phyloP scores from a whole-genome alignment of 2,113 vertebrate species.

The Ibidorhyncha struthersii region DNA sequence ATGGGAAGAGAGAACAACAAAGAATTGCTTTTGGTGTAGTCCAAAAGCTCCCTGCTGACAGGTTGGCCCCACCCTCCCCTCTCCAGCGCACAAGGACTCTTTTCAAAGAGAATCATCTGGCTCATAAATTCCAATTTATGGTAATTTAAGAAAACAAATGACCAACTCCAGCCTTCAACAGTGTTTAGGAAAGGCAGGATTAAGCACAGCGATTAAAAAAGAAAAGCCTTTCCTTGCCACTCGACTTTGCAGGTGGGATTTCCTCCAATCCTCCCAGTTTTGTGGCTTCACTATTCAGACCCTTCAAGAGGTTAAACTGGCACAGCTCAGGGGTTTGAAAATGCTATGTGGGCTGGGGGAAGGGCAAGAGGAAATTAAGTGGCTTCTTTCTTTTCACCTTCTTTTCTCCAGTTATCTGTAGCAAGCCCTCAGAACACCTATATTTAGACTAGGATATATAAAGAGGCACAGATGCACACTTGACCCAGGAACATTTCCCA shows the following conservation, averaged over 20 bases:
- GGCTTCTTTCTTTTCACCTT: conserved; percentile 59
- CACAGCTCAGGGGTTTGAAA: conserved; percentile 34
- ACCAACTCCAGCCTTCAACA: conserved; percentile 34
- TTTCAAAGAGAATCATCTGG: conserved; percentile 75
- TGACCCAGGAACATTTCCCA: conserved; percentile 38
- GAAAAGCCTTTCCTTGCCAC: conserved; percentile 56
- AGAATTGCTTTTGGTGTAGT: conserved; percentile 62
- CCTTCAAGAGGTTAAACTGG: conserved; percentile 48
- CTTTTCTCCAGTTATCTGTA: conserved; percentile 39
- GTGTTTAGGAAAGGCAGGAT: conserved; percentile 71
- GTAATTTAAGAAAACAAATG: conserved; percentile 80
- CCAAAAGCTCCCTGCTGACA: conserved; percentile 73
- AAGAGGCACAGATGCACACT: conserved; percentile 55
- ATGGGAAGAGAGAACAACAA: conserved; percentile 29
- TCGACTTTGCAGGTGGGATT: conserved; percentile 55
- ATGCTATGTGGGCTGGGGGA: neutral
- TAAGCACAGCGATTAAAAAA: conserved; percentile 57
- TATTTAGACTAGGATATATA: conserved; percentile 57
- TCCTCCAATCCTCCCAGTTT: conserved; percentile 32
- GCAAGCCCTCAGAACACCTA: conserved; percentile 35
- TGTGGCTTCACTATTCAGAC: neutral
- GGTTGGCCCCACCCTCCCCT: conserved; percentile 54
- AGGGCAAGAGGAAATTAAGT: conserved; percentile 59
- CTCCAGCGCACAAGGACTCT: conserved; percentile 70
- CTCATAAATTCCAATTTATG: conserved; percentile 72